These are phyloP conservation scores for Vulpes vulpes DNA, from an alignment of 2,113 vertebrate genomes.

Conservation along the genomic window DNA sequence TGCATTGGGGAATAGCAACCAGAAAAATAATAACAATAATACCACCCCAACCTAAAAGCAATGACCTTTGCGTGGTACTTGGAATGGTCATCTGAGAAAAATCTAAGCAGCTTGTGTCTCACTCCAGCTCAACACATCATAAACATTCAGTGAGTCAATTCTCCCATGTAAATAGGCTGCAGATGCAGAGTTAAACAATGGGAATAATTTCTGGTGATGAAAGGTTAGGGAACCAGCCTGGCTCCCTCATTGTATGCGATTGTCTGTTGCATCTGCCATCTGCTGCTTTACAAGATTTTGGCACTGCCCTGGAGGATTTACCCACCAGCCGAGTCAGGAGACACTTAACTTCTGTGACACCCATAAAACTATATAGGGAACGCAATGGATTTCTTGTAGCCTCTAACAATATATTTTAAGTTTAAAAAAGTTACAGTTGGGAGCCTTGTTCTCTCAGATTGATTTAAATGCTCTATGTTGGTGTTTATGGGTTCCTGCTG, in stretches of 20 bases:
- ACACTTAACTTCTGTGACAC: slow-evolving; percentile 77
- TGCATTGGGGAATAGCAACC: not conserved
- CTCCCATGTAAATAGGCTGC: slow-evolving; percentile 69
- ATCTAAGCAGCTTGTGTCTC: slow-evolving; percentile 43
- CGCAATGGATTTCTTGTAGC: not conserved
- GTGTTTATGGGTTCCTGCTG: slow-evolving; percentile 80
- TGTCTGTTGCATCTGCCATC: slow-evolving; percentile 62
- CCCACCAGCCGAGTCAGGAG: slow-evolving; percentile 51
- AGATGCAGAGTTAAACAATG: slow-evolving; percentile 74
- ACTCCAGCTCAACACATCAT: slow-evolving; percentile 70
- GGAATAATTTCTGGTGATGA: slow-evolving; percentile 76
- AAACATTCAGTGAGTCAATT: slow-evolving; percentile 75
- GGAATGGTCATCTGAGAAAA: slow-evolving; percentile 74
- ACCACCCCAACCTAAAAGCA: not conserved
- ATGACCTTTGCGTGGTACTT: not conserved
- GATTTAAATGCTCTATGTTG: slow-evolving; percentile 77
- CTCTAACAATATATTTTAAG: slow-evolving; percentile 64
- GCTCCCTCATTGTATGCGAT: slow-evolving; percentile 30
- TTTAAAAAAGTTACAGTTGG: slow-evolving; percentile 69
- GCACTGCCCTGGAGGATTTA: slow-evolving; percentile 58
- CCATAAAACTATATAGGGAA: slow-evolving; percentile 72
- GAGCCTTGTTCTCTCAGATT: slow-evolving; percentile 67
- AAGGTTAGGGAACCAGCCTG: slow-evolving; percentile 70
- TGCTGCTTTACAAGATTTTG: slow-evolving; percentile 49
- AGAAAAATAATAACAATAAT: not conserved